These are phyloP conservation scores for Carlito syrichta DNA, from an alignment of 2,113 vertebrate genomes.

Conservation along the genomic window DNA sequence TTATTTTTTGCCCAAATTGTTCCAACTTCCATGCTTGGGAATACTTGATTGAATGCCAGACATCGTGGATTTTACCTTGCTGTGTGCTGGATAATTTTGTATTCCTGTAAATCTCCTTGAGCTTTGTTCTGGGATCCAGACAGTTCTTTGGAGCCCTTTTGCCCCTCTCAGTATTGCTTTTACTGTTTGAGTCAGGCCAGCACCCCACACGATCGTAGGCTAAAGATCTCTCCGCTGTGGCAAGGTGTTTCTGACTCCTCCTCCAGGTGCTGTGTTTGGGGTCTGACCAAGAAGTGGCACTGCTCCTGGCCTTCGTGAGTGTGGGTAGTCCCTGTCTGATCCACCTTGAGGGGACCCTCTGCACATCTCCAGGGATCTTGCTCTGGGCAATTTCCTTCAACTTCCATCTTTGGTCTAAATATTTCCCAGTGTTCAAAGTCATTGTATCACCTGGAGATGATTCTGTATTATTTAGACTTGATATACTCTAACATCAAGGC, in stretches of 20 bases:
- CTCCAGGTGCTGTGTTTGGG: too few species aligned
- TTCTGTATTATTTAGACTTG: too few species aligned
- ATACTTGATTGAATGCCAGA: background rate
- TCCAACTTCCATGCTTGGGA: background rate
- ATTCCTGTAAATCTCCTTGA: background rate
- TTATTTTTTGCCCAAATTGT: background rate
- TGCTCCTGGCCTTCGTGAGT: background rate
- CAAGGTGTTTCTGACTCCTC: background rate
- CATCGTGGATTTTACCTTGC: background rate
- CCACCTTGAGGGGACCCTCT: background rate
- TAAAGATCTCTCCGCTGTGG: background rate
- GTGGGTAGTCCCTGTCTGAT: accelerated
- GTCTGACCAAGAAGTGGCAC: background rate
- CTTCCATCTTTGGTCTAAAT: background rate
- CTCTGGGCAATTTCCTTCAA: background rate
- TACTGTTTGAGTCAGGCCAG: background rate
- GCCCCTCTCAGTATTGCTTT: background rate
- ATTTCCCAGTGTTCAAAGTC: background rate
- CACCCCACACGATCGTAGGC: background rate
- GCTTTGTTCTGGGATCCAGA: background rate
- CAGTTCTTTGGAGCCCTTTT: background rate
- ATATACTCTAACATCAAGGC: too few species aligned
- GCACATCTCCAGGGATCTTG: background rate
- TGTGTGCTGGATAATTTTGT: background rate
- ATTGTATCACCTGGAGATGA: too few species aligned